phyloP scores from a whole-genome alignment of 2,113 vertebrate genomes.

The Ochotona princeps region DNA sequence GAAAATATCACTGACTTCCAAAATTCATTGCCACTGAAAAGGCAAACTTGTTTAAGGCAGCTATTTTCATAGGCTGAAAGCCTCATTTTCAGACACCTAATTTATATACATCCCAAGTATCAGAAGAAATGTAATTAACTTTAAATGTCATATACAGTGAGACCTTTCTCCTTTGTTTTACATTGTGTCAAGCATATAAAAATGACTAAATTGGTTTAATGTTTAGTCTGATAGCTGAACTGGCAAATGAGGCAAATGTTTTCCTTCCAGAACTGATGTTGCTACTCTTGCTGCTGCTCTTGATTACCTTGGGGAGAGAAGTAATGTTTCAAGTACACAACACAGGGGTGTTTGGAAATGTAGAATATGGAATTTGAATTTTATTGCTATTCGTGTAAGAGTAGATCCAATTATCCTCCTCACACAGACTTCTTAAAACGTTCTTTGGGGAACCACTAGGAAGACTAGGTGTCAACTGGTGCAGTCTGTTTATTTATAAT shows the following conservation, averaged over 20 bases:
- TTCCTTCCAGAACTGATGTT: constrained; percentile 37
- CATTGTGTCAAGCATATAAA: constrained; percentile 73
- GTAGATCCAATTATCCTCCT: background rate
- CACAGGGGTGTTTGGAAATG: constrained; percentile 11
- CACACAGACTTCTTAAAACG: background rate
- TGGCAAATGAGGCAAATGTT: constrained; percentile 72
- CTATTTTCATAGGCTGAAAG: constrained; percentile 62
- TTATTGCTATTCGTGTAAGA: constrained; percentile 3
- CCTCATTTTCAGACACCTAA: constrained; percentile 69
- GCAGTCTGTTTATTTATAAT: background rate
- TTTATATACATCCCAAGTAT: constrained; percentile 72
- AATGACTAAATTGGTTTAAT: constrained; percentile 75
- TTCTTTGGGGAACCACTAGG: background rate
- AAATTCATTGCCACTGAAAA: constrained; percentile 62
- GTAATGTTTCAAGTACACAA: constrained; percentile 21
- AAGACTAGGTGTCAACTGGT: background rate
- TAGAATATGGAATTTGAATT: constrained; percentile 35
- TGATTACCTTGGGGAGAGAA: constrained; percentile 36
- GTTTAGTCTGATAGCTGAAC: constrained; percentile 60
- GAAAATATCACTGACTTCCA: constrained; percentile 64
- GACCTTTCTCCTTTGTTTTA: constrained; percentile 68
- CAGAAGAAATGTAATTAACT: constrained; percentile 76
- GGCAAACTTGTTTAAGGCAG: constrained; percentile 58
- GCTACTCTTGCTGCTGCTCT: constrained; percentile 22
- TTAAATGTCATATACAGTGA: constrained; percentile 68